Conservation (phyloP, 2,888 invertebrate genomes). For the Callyntrura sp. region DNA sequence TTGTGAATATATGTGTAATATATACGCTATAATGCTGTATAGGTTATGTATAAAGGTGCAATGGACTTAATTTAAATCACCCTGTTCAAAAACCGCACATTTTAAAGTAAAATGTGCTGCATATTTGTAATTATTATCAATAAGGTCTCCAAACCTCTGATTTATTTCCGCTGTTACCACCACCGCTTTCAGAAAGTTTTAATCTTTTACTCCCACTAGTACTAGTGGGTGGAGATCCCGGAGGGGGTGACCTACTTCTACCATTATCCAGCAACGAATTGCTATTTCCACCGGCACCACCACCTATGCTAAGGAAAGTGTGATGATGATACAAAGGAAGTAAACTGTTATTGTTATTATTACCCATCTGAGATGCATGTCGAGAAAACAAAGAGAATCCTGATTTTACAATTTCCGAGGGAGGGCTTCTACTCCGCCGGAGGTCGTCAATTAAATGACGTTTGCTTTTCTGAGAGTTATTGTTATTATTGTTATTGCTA, state of each 20-base stretch:
- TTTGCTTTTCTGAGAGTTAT: conserved; percentile 71
- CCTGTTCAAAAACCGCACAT: conserved; percentile 52
- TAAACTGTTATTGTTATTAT: conserved; percentile 69
- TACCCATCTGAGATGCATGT: conserved; percentile 45
- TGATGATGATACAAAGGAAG: conserved; percentile 60
- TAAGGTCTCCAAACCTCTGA: conserved; percentile 83
- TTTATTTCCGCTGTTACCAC: conserved; percentile 65
- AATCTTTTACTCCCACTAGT: conserved; percentile 62
- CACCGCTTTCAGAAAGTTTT: conserved; percentile 40
- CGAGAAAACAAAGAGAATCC: conserved; percentile 72
- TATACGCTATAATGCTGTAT: background rate
- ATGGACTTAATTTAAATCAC: too few relatives aligned
- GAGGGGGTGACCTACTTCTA: conserved; percentile 63
- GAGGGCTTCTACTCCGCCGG: conserved; percentile 78
- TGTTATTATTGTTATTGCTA: conserved; percentile 56
- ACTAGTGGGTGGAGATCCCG: conserved; percentile 68
- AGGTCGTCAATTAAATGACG: conserved; percentile 83
- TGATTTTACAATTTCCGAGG: conserved; percentile 68
- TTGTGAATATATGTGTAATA: background rate
- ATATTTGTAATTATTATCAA: conserved; percentile 78
- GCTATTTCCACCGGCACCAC: conserved; percentile 42
- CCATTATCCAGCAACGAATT: conserved; percentile 48
- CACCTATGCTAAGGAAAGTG: conserved; percentile 64
- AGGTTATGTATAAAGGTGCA: too few relatives aligned
- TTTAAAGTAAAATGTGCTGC: too few relatives aligned